Conservation (phyloP, 2,888 invertebrate genomes). For the Aphidoletes aphidimyza region DNA sequence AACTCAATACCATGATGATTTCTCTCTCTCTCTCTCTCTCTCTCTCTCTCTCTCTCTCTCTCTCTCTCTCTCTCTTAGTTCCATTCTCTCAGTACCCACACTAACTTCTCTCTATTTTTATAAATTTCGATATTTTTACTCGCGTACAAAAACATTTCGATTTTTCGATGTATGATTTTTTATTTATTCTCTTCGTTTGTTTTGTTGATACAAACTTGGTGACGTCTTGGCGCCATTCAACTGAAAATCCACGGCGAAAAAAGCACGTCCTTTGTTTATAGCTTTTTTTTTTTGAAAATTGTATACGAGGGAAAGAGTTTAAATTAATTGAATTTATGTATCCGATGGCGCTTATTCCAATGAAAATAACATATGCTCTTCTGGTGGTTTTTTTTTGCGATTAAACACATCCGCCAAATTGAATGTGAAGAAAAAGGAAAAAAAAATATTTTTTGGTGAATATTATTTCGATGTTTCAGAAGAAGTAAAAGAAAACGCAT, state of each 20-base stretch:
- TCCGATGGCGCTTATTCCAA: not conserved
- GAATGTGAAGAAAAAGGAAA: no score
- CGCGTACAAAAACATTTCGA: no score
- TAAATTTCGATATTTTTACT: no score
- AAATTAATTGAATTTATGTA: slow-evolving; percentile 13
- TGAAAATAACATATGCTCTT: not conserved
- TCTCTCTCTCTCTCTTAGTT: no score
- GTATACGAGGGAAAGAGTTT: not conserved
- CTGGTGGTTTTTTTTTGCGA: not conserved
- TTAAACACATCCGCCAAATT: not conserved
- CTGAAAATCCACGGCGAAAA: not conserved
- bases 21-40: not conserved
- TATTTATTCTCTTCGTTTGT: not conserved
- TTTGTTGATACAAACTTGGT: not conserved
- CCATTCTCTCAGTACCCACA: no score
- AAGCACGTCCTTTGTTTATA: no score
- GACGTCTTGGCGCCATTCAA: slow-evolving; percentile 20
- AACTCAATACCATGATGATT: no score
- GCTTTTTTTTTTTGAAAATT: not conserved
- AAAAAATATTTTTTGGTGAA: not conserved
- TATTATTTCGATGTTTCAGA: not conserved
- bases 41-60: not conserved
- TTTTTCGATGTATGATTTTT: not conserved
- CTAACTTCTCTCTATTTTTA: no score
- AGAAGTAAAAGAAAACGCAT: not conserved